Conservation (phyloP, 2,113 vertebrate species). For the Pandion haliaetus region DNA sequence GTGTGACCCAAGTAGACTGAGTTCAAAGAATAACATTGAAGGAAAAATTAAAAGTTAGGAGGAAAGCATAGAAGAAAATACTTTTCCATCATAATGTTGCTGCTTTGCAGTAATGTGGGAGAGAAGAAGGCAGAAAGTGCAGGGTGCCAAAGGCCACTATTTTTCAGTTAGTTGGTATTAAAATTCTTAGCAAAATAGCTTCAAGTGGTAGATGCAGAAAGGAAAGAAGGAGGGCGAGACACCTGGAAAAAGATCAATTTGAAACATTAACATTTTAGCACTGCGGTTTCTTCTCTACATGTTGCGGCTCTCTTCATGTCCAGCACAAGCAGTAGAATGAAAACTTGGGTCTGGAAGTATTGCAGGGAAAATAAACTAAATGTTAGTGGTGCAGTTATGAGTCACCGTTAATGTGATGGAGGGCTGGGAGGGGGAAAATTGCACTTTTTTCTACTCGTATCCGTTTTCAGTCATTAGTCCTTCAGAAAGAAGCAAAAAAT, state of each 20-base stretch:
- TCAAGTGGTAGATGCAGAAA: neutral
- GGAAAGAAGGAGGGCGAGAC: neutral
- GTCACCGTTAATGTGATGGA: neutral
- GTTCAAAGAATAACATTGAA: neutral
- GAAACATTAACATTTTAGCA: neutral
- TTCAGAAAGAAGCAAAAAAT: neutral
- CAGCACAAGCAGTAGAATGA: neutral
- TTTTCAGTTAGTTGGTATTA: neutral
- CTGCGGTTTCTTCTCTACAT: neutral
- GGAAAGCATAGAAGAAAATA: neutral
- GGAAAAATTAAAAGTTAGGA: neutral
- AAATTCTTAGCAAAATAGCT: neutral
- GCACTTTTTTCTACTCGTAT: neutral
- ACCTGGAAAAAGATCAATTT: neutral
- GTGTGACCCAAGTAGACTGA: neutral
- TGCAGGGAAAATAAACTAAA: neutral
- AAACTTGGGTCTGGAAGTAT: neutral
- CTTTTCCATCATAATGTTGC: accelerated
- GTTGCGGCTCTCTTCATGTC: neutral
- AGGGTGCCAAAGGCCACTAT: neutral
- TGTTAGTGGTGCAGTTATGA: neutral
- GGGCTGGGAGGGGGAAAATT: neutral
- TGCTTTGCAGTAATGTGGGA: neutral
- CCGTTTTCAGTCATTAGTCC: neutral
- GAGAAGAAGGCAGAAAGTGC: neutral